Percentiles rank a stretch among this genome's conserved stretches.
Evolutionary conservation across 2,113 vertebrate genomes (phyloP).

Genomic region (Lamprologus sp.): DNA sequence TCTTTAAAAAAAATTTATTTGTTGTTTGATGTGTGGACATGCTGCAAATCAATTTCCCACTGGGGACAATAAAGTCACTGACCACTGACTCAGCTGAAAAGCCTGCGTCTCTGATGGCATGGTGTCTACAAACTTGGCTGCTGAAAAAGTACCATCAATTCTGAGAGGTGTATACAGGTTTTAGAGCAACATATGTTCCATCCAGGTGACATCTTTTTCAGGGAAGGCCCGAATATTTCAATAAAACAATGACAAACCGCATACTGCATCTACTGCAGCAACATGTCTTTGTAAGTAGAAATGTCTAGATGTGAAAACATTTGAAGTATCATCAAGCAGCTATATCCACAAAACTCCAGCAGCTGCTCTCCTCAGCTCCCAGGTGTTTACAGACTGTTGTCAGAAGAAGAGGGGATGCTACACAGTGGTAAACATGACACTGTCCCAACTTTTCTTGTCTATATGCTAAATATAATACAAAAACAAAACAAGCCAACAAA

Average conservation of each 20-base stretch:
- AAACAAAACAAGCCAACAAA: neutral
- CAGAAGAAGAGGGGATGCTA: neutral
- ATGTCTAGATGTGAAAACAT: neutral
- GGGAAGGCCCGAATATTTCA: neutral
- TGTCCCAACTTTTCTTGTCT: neutral
- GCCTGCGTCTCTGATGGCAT: neutral
- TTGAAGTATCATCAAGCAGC: neutral
- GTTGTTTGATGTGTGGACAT: neutral
- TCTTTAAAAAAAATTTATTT: rapidly evolving
- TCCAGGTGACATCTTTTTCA: neutral
- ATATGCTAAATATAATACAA: neutral
- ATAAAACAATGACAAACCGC: neutral
- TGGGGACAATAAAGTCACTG: neutral
- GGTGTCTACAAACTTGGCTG: neutral
- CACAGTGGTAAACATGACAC: neutral
- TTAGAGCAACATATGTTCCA: neutral
- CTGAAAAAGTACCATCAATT: neutral
- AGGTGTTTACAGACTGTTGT: neutral
- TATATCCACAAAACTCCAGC: neutral
- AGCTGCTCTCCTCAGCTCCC: neutral
- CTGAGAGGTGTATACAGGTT: neutral
- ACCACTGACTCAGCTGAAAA: neutral
- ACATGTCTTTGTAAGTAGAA: neutral
- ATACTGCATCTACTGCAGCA: neutral
- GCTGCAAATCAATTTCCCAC: neutral